phyloP scores from a whole-genome alignment of 2,797 vertebrate genomes.

The Gila robusta region DNA sequence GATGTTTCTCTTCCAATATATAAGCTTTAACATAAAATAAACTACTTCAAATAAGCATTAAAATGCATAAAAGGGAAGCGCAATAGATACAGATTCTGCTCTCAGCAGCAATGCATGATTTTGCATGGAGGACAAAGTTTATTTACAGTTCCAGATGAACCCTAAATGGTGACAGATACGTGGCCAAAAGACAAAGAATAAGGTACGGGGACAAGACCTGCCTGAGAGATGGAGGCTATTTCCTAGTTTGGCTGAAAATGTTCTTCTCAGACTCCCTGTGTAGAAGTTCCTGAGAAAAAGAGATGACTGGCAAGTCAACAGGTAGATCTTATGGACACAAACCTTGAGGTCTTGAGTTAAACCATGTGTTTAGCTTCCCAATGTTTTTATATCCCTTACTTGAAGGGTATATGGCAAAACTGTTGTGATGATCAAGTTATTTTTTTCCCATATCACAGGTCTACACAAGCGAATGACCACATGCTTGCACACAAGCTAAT shows the following conservation, averaged over 20 bases:
- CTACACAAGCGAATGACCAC: conserved; percentile 9
- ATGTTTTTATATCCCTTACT: conserved; percentile 23
- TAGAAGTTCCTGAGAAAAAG: conserved; percentile 72
- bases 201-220: conserved; percentile 61
- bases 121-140: conserved; percentile 37
- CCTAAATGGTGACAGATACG: conserved; percentile 5
- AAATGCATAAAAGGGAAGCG: conserved; percentile 51
- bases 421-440: background rate
- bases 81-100: conserved; percentile 38
- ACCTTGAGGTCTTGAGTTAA: conserved; percentile 24
- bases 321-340: conserved; percentile 36
- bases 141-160: conserved; percentile 60
- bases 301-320: conserved; percentile 55
- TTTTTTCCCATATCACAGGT: conserved; percentile 7
- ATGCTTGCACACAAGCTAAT: conserved; percentile 9
- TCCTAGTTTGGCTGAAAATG: conserved; percentile 48
- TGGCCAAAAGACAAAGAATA: conserved; percentile 54
- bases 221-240: conserved; percentile 48
- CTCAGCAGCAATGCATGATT: conserved; percentile 52
- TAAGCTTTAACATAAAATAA: conserved; percentile 20
- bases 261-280: conserved; percentile 60
- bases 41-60: conserved; percentile 50
- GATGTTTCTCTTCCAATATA: conserved; percentile 20
- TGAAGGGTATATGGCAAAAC: conserved; percentile 20
- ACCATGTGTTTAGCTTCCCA: background rate